phyloP scores from a whole-genome alignment of 2,113 vertebrate species.

The Grantiella picta region DNA sequence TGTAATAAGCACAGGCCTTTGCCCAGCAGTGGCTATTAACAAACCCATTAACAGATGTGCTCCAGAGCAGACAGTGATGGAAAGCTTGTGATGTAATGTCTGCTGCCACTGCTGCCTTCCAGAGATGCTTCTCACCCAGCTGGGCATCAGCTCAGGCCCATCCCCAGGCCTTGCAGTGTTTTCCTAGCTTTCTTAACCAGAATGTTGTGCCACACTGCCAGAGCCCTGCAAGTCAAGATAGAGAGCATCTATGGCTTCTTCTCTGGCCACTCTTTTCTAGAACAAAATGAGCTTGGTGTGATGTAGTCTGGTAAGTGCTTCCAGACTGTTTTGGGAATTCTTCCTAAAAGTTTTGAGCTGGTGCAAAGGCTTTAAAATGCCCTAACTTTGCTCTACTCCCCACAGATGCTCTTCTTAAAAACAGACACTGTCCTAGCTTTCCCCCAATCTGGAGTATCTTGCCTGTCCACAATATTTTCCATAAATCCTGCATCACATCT shows the following conservation, averaged over 20 bases:
- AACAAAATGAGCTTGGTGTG: not conserved
- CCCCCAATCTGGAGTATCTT: not conserved
- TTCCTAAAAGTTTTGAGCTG: not conserved
- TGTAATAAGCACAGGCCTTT: not conserved
- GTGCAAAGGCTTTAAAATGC: not conserved
- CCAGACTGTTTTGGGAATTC: not conserved
- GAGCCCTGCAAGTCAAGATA: not conserved
- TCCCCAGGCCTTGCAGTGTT: not conserved
- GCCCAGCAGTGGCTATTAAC: not conserved
- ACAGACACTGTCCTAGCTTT: not conserved
- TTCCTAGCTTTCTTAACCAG: not conserved
- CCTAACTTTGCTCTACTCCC: not conserved
- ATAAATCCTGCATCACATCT: not conserved
- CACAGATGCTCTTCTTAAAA: not conserved
- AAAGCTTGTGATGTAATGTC: not conserved
- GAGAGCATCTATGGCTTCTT: not conserved
- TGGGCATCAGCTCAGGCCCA: not conserved
- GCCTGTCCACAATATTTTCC: not conserved
- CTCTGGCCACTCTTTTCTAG: not conserved
- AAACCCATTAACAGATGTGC: not conserved
- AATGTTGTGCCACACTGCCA: not conserved
- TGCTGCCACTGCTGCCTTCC: not conserved
- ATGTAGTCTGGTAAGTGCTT: not conserved
- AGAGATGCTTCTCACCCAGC: not conserved
- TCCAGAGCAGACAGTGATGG: not conserved